These are phyloP conservation scores for Centropristis striata DNA, from an alignment of 2,113 vertebrate species.

Conservation along the genomic window DNA sequence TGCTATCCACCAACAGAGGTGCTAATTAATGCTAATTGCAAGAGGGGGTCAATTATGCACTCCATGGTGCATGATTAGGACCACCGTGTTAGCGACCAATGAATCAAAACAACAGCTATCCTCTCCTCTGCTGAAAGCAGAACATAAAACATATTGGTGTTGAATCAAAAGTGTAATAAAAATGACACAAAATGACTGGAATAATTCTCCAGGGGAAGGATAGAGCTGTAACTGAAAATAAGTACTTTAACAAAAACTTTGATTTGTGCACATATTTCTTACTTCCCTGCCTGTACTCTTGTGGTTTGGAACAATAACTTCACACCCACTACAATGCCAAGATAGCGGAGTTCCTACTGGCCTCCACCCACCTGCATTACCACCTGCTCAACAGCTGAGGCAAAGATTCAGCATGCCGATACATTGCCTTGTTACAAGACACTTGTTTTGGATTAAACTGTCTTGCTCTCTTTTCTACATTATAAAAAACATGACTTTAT, in stretches of 20 bases:
- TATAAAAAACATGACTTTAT: neutral
- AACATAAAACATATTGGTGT: conserved; percentile 25
- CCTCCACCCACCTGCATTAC: neutral
- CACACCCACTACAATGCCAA: neutral
- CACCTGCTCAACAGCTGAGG: conserved; percentile 8
- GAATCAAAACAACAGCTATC: conserved; percentile 69
- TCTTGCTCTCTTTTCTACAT: neutral
- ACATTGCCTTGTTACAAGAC: neutral
- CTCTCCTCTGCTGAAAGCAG: conserved; percentile 19
- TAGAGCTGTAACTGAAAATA: conserved; percentile 6
- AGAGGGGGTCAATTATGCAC: conserved; percentile 75
- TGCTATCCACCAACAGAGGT: conserved; percentile 72
- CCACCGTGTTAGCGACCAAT: conserved; percentile 55
- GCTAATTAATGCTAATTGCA: conserved; percentile 81
- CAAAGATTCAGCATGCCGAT: neutral
- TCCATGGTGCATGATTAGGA: conserved; percentile 70
- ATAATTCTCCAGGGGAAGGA: conserved; percentile 8
- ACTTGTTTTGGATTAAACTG: neutral
- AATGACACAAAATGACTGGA: conserved; percentile 14
- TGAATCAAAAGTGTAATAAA: conserved; percentile 46
- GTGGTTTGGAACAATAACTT: conserved; percentile 24
- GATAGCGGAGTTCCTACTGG: neutral
- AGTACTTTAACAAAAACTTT: conserved; percentile 29
- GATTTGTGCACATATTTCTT: conserved; percentile 11
- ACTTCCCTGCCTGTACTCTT: neutral